A percentile compares a stretch with the other conserved stretches of the same genome.
phyloP scores from a whole-genome alignment of 1,140 invertebrate genomes.

The Coenobita brevimanus region DNA sequence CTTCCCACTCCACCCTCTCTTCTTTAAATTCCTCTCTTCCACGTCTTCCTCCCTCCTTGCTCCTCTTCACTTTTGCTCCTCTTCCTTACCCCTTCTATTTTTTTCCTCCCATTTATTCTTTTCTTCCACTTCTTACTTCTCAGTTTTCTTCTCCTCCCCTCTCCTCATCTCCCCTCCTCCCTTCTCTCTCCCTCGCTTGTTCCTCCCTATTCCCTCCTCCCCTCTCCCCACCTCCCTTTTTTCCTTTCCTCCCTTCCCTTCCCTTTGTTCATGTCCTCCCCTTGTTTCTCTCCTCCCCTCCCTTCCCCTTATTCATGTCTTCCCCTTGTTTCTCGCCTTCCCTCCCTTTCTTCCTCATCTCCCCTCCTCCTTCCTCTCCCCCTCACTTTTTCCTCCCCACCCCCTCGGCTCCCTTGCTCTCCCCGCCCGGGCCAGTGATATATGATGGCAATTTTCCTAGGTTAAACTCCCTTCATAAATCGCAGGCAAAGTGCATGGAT shows the following conservation, averaged over 20 bases:
- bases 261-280: neutral
- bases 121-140: neutral
- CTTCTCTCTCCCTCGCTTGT: neutral
- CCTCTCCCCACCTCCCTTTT: neutral
- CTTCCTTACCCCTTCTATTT: neutral
- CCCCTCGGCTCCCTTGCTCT: constrained; percentile 3
- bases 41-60: neutral
- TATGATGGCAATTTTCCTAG: constrained; percentile 58
- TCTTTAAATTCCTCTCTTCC: neutral
- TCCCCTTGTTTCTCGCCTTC: neutral
- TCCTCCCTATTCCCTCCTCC: neutral
- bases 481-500: constrained; percentile 40
- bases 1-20: neutral
- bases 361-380: neutral
- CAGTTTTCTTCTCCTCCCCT: neutral
- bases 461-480: constrained; percentile 57
- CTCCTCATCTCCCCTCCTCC: neutral
- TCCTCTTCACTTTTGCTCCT: neutral
- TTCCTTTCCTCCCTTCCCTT: neutral
- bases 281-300: neutral
- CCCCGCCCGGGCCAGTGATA: constrained; percentile 40
- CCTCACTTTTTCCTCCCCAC: neutral
- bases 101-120: neutral
- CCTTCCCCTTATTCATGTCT: neutral
- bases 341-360: neutral